Conservation (phyloP, 2,113 vertebrate species). For the Corapipo altera region DNA sequence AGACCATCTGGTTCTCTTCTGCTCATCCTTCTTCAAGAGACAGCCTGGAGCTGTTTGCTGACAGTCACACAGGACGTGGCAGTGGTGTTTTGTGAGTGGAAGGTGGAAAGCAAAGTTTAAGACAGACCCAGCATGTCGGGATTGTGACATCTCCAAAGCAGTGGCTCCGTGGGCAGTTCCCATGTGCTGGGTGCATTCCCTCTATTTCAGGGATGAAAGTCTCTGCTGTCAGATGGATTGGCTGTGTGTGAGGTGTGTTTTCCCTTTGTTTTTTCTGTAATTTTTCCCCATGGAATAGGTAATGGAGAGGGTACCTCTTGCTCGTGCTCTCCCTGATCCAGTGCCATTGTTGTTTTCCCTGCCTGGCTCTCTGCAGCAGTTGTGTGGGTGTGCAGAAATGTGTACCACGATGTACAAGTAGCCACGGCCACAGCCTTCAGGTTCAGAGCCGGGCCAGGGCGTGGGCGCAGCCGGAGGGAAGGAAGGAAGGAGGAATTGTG, state of each 20-base stretch:
- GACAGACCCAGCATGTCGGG: accelerated
- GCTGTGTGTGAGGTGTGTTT: accelerated
- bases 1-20: background rate
- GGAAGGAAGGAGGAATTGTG: background rate
- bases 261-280: accelerated
- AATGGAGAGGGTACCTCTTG: background rate
- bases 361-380: background rate
- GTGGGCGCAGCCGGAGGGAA: background rate
- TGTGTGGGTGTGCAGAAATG: background rate
- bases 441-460: background rate
- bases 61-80: accelerated
- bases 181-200: accelerated
- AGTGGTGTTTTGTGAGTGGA: accelerated
- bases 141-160: background rate
- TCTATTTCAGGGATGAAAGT: accelerated
- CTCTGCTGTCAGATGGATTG: background rate
- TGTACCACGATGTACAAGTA: accelerated
- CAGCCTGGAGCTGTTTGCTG: background rate
- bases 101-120: accelerated
- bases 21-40: accelerated
- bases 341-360: background rate
- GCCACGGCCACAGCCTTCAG: background rate
- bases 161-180: background rate
- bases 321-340: accelerated
- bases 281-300: accelerated